Conservation (phyloP, 2,888 invertebrate species). For the Lomographa bimaculata region DNA sequence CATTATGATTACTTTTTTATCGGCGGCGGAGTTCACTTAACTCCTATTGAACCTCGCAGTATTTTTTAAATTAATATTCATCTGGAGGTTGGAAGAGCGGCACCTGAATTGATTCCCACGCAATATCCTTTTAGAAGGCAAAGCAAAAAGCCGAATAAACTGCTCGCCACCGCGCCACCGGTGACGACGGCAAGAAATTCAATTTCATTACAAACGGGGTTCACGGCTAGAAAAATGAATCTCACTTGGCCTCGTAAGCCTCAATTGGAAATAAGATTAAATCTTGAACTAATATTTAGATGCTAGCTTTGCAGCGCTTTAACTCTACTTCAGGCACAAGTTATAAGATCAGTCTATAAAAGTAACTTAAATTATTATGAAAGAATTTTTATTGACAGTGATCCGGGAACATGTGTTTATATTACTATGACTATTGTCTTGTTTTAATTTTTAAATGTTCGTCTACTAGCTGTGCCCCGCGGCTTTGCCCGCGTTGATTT, state of each 20-base stretch:
- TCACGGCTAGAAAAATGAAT: constrained; percentile 51
- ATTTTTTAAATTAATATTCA: constrained; percentile 66
- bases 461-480: too few relatives aligned
- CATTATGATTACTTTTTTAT: constrained; percentile 28
- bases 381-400: too few relatives aligned
- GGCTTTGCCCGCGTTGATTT: too few relatives aligned
- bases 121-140: constrained; percentile 73
- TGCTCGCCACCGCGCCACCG: constrained; percentile 33
- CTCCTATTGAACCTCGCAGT: constrained; percentile 39
- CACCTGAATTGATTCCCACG: constrained; percentile 78
- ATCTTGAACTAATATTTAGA: constrained; percentile 26
- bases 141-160: constrained; percentile 75
- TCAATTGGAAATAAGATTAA: constrained; percentile 40
- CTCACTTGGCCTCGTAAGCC: constrained; percentile 31
- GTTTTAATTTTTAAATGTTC: constrained; percentile 38
- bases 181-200: constrained; percentile 53
- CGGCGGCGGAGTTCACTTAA: constrained; percentile 33
- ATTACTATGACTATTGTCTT: too few relatives aligned
- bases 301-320: neutral
- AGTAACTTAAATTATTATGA: too few relatives aligned
- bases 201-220: constrained; percentile 67
- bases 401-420: too few relatives aligned
- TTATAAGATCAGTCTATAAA: too few relatives aligned
- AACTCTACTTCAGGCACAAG: too few relatives aligned
- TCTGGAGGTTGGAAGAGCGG: constrained; percentile 51